Conservation (phyloP, 2,888 invertebrate species). For the Leucoma salicis region DNA sequence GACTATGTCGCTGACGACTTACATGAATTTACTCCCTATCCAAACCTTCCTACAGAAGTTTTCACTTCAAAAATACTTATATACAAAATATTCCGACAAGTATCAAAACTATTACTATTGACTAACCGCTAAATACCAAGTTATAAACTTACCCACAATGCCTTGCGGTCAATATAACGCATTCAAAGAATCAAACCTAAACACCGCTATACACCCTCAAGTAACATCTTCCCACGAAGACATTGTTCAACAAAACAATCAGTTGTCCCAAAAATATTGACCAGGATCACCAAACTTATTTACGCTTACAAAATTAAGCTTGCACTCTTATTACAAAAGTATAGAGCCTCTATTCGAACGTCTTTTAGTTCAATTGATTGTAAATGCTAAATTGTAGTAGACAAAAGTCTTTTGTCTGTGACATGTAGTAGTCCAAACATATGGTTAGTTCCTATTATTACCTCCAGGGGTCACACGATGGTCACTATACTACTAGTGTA, state of each 20-base stretch:
- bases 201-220: conserved; percentile 45
- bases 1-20: no score
- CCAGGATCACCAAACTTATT: conserved; percentile 30
- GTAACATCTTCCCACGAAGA: conserved; percentile 61
- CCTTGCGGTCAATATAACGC: conserved; percentile 56
- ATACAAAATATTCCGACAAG: no score
- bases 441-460: conserved; percentile 47
- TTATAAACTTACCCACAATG: conserved; percentile 68
- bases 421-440: conserved; percentile 58
- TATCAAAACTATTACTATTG: conserved; percentile 44
- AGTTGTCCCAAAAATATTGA: conserved; percentile 59
- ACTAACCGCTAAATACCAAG: conserved; percentile 60
- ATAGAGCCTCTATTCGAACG: conserved; percentile 28
- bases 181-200: conserved; percentile 47
- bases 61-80: no score
- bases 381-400: conserved; percentile 21
- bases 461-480: conserved; percentile 59
- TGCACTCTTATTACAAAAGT: conserved; percentile 10
- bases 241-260: conserved; percentile 55
- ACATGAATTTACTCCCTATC: no score
- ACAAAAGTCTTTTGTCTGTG: conserved; percentile 42
- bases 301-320: conserved; percentile 1
- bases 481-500: conserved; percentile 46
- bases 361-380: background rate
- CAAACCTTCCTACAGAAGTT: no score